These are phyloP conservation scores for Chrysolina oricalcia DNA, from an alignment of 2,888 invertebrate genomes.

Conservation along the genomic window DNA sequence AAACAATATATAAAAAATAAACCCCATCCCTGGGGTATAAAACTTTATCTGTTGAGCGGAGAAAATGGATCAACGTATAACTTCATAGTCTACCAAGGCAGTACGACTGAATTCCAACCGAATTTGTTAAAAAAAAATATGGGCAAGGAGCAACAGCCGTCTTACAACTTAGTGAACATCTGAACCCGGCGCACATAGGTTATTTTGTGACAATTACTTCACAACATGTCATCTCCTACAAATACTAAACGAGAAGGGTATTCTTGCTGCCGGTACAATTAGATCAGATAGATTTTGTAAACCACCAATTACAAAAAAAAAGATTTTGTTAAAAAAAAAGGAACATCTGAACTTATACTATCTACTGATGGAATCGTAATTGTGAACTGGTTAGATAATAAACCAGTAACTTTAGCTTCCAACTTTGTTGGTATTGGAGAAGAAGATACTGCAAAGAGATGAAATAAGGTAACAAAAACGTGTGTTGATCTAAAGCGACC, in stretches of 20 bases:
- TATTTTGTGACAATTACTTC: slow-evolving; percentile 28
- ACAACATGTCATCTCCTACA: slow-evolving; percentile 25
- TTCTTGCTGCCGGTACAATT: slow-evolving; percentile 26
- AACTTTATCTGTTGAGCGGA: background rate
- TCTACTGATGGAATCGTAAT: slow-evolving; percentile 23
- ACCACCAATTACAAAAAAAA: slow-evolving; percentile 27
- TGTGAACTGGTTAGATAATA: background rate
- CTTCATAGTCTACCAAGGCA: background rate
- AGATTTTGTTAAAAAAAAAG: slow-evolving; percentile 4
- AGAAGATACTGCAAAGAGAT: no score
- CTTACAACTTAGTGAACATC: slow-evolving; percentile 11
- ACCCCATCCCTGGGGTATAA: no score
- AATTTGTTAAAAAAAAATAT: slow-evolving; percentile 30
- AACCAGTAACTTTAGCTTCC: slow-evolving; percentile 18
- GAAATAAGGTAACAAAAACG: no score
- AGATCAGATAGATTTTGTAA: slow-evolving; percentile 29
- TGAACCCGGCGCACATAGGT: slow-evolving; percentile 6
- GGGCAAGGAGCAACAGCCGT: slow-evolving; percentile 19
- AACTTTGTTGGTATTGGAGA: slow-evolving; percentile 21
- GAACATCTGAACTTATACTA: slow-evolving; percentile 17
- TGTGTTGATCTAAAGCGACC: slow-evolving; percentile 24
- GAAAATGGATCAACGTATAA: slow-evolving; percentile 5
- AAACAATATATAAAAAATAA: no score
- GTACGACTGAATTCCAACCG: slow-evolving; percentile 25
- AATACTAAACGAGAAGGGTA: slow-evolving; percentile 24